Base-by-base conservation (phyloP, 2,113 vertebrate genomes). In the Lontra canadensis region DNA sequence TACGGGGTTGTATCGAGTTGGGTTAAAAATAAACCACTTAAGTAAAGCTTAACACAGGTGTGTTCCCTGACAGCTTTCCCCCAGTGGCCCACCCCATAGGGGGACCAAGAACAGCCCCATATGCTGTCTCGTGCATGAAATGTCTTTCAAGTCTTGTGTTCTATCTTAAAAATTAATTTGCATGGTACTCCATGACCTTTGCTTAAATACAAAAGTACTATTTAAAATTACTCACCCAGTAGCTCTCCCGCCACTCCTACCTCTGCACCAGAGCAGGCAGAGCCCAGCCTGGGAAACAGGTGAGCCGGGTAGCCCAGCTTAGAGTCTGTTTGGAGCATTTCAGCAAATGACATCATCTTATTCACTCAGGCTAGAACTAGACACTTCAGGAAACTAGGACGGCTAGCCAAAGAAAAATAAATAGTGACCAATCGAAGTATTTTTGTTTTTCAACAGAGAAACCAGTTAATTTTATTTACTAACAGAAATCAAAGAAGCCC, bases 381-480 rank as follows among this genome's bases (percentile, higher is more conserved):
- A 78, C 3, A 8, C 55, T 59, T 94, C 1, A 17, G 34, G 74
- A 93, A 93, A 82, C 65, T 7, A 47, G 11, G 39, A 44, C 42
- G 18, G 57, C 36, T 36, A 81, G 25, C 90, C 84, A 88, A 78
- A 83, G 67, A 91, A 95, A 98, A 98, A 97, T 36, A 39, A 47
- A 76, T 92, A 97, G 61, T 0, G 1, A 86, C 97, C 94, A 96
- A 80, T 89, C 12, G 31, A 34, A 34, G 23, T 47, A 61, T 88
- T 95, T 94, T 67, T 49, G 57, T 69, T 97, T 76, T 96, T 97
- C 91, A 98, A 98, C 78, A 98, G 98, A 63, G 63, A 98, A 82
- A 92, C 96, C 95, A 88, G 80, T 97, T 98, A 14, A 96, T 97
- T 78, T 87, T 81, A 97, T 97, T 90, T 97, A 96, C 83, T 90